A percentile compares a stretch with the other conserved stretches of the same genome.
These are phyloP conservation scores for Schizopygopsis pylzovi DNA, from an alignment of 2,797 vertebrate species.

Conservation along the genomic window DNA sequence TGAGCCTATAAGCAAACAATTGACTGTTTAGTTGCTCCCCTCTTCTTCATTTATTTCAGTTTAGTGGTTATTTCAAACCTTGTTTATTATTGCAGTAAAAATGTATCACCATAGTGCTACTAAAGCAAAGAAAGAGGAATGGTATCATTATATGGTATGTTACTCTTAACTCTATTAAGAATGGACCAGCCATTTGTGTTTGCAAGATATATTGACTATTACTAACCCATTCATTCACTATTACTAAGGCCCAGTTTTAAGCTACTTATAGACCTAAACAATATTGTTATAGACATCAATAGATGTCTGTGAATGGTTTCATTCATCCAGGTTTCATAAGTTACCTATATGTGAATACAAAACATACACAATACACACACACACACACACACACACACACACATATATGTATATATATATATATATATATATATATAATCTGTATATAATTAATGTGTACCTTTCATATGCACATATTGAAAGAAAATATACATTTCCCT, in stretches of 20 bases:
- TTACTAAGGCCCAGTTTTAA: not conserved
- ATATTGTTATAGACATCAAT: not conserved
- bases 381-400: too few relatives aligned
- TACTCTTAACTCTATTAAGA: not conserved
- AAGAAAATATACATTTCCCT: too few relatives aligned
- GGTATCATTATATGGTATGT: not conserved
- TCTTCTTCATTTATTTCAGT: not conserved
- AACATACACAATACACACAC: too few relatives aligned
- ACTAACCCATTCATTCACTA: not conserved
- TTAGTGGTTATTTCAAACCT: not conserved
- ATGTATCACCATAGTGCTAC: not conserved
- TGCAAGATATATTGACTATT: not conserved
- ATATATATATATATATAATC: too few relatives aligned
- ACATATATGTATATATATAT: too few relatives aligned
- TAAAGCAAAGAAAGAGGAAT: not conserved
- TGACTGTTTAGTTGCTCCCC: not conserved
- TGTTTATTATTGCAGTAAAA: not conserved
- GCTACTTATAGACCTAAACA: not conserved
- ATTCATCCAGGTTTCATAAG: not conserved
- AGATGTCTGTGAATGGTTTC: not conserved
- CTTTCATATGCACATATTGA: too few relatives aligned
- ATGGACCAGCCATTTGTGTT: not conserved
- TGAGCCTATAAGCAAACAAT: not conserved
- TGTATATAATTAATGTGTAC: too few relatives aligned
- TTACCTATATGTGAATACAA: too few relatives aligned